Conservation (phyloP, 2,797 vertebrate genomes). For the Gymnopithys bicolor region DNA sequence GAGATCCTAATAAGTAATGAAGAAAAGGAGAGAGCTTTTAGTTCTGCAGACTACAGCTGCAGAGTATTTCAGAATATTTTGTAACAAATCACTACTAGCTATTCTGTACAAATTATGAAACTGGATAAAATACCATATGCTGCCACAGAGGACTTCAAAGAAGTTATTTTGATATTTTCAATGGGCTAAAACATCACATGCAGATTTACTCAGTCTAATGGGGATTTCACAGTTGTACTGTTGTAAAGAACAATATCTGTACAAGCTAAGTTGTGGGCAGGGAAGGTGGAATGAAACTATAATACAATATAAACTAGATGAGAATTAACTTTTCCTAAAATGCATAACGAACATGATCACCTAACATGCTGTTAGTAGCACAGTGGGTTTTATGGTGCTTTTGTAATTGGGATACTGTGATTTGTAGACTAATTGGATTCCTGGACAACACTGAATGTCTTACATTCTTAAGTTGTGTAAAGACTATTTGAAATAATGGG, state of each 20-base stretch:
- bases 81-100: conserved; percentile 47
- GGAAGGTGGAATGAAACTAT: neutral
- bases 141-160: conserved; percentile 8
- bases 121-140: conserved; percentile 40
- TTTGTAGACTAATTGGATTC: neutral
- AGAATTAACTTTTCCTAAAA: conserved; percentile 42
- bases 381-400: conserved; percentile 3
- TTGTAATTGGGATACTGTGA: neutral
- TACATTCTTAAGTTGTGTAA: neutral
- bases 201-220: conserved; percentile 17
- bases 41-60: neutral
- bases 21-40: conserved; percentile 42
- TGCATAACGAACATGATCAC: neutral
- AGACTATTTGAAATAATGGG: neutral
- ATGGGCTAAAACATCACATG: neutral
- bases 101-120: conserved; percentile 33
- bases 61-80: conserved; percentile 46
- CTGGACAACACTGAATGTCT: neutral
- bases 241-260: neutral
- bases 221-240: conserved; percentile 11
- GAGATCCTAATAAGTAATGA: conserved; percentile 58
- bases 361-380: conserved; percentile 12
- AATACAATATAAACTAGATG: neutral
- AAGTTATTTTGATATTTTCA: conserved; percentile 4
- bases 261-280: neutral